Base-by-base conservation (phyloP, 2,888 invertebrate species). In the Eilema depressum region DNA sequence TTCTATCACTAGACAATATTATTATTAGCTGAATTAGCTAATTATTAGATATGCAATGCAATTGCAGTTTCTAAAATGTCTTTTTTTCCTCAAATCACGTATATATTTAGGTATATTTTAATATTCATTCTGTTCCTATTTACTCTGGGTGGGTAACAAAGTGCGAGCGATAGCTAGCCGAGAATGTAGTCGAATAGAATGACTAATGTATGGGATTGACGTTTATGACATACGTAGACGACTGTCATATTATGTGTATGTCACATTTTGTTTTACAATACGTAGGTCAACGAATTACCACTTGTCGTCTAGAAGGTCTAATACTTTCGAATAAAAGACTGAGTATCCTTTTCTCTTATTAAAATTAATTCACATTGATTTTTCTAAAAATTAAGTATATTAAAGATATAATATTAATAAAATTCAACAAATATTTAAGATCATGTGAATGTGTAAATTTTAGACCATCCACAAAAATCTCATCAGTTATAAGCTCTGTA, bases 1-100 rank as follows among this genome's bases (percentile, higher is more conserved):
- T 70, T 69, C 69, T 74, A 71, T 70, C 80, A 73, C 68, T 75
- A 71, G 66, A 76, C n/a, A 53, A n/a, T 25, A 41, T 17, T 28
- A 59, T 26, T 37, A 25, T 57, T 57, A 25, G 11, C 25, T 25
- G 8, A 10, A 8, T n/a, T 17, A 37, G 14, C 37, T 41, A 10
- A 41, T 17, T 37, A 37, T 33, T 33, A 37, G 1, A 37, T 37
- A 12, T 37, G 12, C 12, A 7, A 47, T 47, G 47, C 17, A 47
- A 47, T 20, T 47, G 20, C 47, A 47, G 7, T 20, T 4, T 12
- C 47, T 3, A 37, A 37, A 37, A 41, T 41, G 17, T 4, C 4
- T 41, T 17, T 41, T 41, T 41, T 17, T 12, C 41, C 41, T 41
- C 12, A 37, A 30, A 37, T 12, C 37, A 12, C 37, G 3, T 37